These are phyloP conservation scores for Mormyrops attenuatus DNA, from an alignment of 2,797 vertebrate species.

Conservation along the genomic window DNA sequence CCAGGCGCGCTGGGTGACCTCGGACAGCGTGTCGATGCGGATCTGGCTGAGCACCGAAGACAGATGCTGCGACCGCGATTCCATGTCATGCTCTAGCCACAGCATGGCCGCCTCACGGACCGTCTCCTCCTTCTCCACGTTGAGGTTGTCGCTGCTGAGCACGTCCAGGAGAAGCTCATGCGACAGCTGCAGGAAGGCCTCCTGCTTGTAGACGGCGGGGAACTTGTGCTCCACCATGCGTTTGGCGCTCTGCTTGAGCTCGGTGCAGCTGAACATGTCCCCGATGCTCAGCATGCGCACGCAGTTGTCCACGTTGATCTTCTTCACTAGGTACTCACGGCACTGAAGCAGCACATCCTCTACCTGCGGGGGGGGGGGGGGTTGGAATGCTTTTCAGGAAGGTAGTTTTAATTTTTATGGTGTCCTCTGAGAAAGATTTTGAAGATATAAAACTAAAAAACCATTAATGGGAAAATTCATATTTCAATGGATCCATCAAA, in stretches of 20 bases:
- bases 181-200: conserved; percentile 95
- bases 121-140: conserved; percentile 97
- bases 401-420: neutral
- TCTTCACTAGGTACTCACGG: conserved; percentile 95
- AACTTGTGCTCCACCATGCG: conserved; percentile 99
- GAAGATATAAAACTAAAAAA: neutral
- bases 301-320: conserved; percentile 96
- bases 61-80: conserved; percentile 88
- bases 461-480: neutral
- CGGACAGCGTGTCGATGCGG: conserved; percentile 92
- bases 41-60: conserved; percentile 97
- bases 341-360: conserved; percentile 90
- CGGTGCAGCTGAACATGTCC: conserved; percentile 90
- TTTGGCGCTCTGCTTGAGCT: conserved; percentile 91
- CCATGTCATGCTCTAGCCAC: conserved; percentile 96
- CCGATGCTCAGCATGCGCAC: conserved; percentile 94
- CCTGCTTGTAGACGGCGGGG: conserved; percentile 86
- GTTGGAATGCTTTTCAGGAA: neutral
- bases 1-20: conserved; percentile 98
- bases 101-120: conserved; percentile 96
- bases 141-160: conserved; percentile 96
- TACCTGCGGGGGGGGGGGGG: conserved; percentile 63
- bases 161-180: conserved; percentile 91
- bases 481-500: neutral
- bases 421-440: neutral